Base-by-base conservation (phyloP, 1,140 invertebrate species). In the Caenorhabditis tropicalis region DNA sequence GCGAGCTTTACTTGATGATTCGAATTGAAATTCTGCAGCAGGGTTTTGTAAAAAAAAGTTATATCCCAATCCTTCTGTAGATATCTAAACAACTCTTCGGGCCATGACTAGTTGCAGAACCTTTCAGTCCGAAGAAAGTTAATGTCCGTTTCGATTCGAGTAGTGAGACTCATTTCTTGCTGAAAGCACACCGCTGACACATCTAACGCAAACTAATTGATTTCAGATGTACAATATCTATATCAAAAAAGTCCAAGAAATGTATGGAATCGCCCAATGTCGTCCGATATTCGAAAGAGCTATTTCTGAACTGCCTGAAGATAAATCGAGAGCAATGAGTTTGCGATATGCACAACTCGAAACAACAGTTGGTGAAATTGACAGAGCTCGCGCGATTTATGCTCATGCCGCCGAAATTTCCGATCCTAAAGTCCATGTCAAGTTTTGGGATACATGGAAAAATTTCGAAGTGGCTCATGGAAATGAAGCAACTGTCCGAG, bases 381-480 rank as follows among this genome's bases (percentile, higher is more conserved):
- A 99, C 92, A 93, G 98, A 87, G 97, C 97, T 0, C 93, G 98
- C 88, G 96, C 96, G 0, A 96, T 99, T 90, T 99, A 99, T 92
- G 95, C 95, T 0, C 97, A 99, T 92, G 98, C 96, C 91, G 97
- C 96, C 88, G 97, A 99, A 93, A 98, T 99, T 89, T 99, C 97
- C 93, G 98, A 99, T 94, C 98, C 98, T 7, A 94, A 94, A 94
- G 95, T 96, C 1, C 96, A 97, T 10, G 93, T 94, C 6, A 94
- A 95, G 46, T 99, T 99, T 91, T 99, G 98, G 98, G 95, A 96
- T 91, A 95, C 95, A 9, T 99, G 98, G 98, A 98, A 98, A 92
- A 96, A 99, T 88, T 99, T 99, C 93, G 98, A 99, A 93, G 95
- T 98, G 48, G 94, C 95, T 65, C 97, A 99, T 93, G 98, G 98